Conservation (phyloP, 2,113 vertebrate genomes). For the Acrocephalus arundinaceus region DNA sequence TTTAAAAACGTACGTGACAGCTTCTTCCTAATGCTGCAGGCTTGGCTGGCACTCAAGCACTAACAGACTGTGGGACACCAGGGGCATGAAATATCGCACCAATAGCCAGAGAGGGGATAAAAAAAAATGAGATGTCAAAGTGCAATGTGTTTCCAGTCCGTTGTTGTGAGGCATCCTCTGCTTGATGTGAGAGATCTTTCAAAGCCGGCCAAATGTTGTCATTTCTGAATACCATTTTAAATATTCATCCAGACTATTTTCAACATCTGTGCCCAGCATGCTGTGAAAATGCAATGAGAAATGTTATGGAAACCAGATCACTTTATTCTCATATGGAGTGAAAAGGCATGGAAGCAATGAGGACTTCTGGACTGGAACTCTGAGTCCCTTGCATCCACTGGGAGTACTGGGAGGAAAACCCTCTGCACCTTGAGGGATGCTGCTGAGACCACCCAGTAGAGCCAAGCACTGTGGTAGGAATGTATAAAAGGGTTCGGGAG, state of each 20-base stretch:
- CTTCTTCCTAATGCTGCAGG: slow-evolving; percentile 33
- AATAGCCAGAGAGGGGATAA: neutral
- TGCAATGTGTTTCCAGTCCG: slow-evolving; percentile 6
- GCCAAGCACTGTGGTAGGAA: neutral
- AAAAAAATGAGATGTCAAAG: slow-evolving; percentile 25
- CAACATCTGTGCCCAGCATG: slow-evolving; percentile 50
- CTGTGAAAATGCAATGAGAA: slow-evolving; percentile 46
- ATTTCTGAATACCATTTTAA: slow-evolving; percentile 62
- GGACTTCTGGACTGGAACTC: neutral
- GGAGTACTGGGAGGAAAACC: neutral
- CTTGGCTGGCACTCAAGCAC: slow-evolving; percentile 50
- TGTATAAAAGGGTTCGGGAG: neutral
- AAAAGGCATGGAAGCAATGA: neutral
- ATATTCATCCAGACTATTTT: slow-evolving; percentile 59
- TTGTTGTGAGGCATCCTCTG: slow-evolving; percentile 35
- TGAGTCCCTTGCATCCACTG: neutral
- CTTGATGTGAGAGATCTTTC: slow-evolving; percentile 42
- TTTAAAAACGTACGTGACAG: slow-evolving; percentile 45
- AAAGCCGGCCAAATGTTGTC: slow-evolving; percentile 49
- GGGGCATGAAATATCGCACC: slow-evolving; percentile 8
- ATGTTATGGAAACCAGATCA: slow-evolving; percentile 58
- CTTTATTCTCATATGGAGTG: slow-evolving; percentile 28
- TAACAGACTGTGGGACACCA: slow-evolving; percentile 10
- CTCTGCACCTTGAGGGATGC: neutral
- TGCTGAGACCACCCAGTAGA: neutral